Base-by-base conservation (phyloP, 2,797 vertebrate genomes). In the Syngnathus rostellatus region DNA sequence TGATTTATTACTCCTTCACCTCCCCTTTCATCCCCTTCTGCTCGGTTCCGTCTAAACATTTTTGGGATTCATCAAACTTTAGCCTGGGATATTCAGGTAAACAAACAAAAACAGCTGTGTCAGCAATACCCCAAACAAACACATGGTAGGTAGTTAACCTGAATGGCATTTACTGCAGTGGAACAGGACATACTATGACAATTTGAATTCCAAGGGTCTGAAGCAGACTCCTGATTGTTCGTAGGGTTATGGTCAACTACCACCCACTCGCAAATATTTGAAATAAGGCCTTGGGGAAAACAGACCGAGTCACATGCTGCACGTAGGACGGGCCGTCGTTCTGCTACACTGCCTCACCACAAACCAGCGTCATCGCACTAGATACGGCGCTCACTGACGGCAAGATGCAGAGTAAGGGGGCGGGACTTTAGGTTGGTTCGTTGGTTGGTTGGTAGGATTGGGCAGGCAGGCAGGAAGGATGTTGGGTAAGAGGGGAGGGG, bases 1-100 rank as follows among this genome's bases (percentile, higher is more conserved):
- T 90, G 90, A 92, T 92, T 91, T 90, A 91, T 90, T 81, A 87
- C 82, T 76, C 68, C 75, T 83, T 72, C 19, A 60, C 84, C 72
- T 80, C 78, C 68, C 75, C 77, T 70, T 77, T 79, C 72, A 74
- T 70, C 71, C 62, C 68, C 68, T 71, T 76, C 68, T 78, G 76
- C 81, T 72, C 75, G 72, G 72, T 72, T 65, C 72, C 67, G 74
- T 68, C 73, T 74, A 68, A 53, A 63, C 74, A 75, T 81, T 78
- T 80, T 81, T 85, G 76, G 31, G 31, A 31, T 31, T 74, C 74
- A 80, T 82, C 74, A 8, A 57, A 37, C 12, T 25, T 54, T 10
- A 12, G 6, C 16, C 5, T 17, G 45, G 45, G 23, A 54, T 23
- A 25, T 54, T 54, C 51, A 23, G 51, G 51, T 4, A 54, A 54